Percentiles rank a stretch among this genome's conserved stretches.
Conservation (phyloP, 2,113 vertebrate species). For the Cephalopholis sonnerati region DNA sequence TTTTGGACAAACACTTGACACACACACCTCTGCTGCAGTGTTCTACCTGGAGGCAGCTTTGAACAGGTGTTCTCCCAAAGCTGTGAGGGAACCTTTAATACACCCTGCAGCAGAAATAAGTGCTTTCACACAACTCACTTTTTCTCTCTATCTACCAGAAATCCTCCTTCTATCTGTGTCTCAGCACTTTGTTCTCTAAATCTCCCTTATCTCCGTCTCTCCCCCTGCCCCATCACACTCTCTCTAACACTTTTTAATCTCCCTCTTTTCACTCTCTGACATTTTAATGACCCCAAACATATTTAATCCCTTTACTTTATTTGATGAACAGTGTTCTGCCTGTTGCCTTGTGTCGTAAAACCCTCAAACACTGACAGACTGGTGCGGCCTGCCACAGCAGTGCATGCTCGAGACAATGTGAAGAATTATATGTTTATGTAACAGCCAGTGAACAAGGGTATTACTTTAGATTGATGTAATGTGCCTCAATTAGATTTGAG, state of each 20-base stretch:
- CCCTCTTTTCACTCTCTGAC: conserved; percentile 20
- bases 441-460: not conserved
- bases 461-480: conserved; percentile 7
- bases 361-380: conserved; percentile 17
- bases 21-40: conserved; percentile 19
- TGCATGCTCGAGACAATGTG: not conserved
- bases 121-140: not conserved
- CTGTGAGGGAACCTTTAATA: conserved; percentile 9
- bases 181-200: conserved; percentile 15
- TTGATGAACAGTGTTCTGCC: conserved; percentile 42
- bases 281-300: conserved; percentile 56
- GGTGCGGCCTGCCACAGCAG: not conserved
- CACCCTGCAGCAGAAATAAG: conserved; percentile 1
- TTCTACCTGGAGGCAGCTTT: conserved; percentile 8
- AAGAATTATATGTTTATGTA: conserved; percentile 12
- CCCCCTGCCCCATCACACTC: not conserved
- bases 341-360: conserved; percentile 36
- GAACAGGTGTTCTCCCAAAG: conserved; percentile 33
- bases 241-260: conserved; percentile 39
- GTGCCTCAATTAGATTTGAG: not conserved
- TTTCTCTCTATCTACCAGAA: not conserved
- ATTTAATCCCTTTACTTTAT: conserved; percentile 50
- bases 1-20: not conserved
- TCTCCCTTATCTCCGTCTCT: conserved; percentile 34
- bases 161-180: conserved; percentile 7